Conservation (phyloP, 2,113 vertebrate species). For the Burhinus oedicnemus region DNA sequence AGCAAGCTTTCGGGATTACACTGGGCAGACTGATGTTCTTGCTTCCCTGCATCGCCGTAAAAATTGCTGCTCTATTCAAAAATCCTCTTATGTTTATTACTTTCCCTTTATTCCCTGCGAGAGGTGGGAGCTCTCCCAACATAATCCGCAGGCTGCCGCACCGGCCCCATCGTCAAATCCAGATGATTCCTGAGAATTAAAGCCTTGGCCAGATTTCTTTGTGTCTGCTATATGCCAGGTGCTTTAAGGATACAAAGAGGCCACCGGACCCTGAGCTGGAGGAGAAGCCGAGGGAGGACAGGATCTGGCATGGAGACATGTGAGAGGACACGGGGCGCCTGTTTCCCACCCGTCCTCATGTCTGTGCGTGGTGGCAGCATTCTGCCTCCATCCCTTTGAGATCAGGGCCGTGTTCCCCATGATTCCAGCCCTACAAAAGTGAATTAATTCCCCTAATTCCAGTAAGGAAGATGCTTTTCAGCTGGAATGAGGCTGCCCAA, state of each 20-base stretch:
- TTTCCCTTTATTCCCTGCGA: not conserved
- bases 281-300: not conserved
- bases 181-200: conserved; percentile 32
- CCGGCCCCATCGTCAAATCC: not conserved
- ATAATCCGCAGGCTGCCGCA: not conserved
- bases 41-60: fast-evolving
- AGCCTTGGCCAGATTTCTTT: not conserved
- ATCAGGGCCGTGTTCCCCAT: not conserved
- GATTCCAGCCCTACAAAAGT: not conserved
- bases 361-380: not conserved
- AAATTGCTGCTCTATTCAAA: conserved; percentile 16
- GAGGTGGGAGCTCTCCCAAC: conserved; percentile 24
- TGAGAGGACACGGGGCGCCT: not conserved
- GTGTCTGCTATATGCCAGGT: not conserved
- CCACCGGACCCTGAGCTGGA: not conserved
- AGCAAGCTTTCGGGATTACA: conserved; percentile 10
- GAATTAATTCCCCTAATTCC: not conserved
- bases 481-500: not conserved
- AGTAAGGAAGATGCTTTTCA: not conserved
- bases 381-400: not conserved
- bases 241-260: not conserved
- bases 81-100: conserved; percentile 59
- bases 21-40: not conserved
- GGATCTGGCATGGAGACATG: fast-evolving
- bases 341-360: fast-evolving